Evolutionary conservation across 1,140 invertebrate species (phyloP).

Genomic region (Cyrtorhinus lividipennis): DNA sequence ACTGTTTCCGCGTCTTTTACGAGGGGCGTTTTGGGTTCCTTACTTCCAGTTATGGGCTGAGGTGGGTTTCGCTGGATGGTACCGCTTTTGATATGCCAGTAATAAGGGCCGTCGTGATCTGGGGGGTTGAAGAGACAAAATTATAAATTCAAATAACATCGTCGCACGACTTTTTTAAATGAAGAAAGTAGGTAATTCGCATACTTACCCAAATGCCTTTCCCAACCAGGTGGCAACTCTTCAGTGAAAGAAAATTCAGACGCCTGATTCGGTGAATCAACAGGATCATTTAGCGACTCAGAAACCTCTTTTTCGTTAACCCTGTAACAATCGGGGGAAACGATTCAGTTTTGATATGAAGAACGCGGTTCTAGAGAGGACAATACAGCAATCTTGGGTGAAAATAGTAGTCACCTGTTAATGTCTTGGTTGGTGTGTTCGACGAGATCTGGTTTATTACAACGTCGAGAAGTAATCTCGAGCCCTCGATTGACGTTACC

Average conservation of each 20-base stretch:
- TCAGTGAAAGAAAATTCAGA: constrained; percentile 25
- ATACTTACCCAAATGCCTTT: constrained; percentile 78
- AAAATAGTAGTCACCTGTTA: constrained; percentile 3
- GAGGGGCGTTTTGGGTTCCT: constrained; percentile 34
- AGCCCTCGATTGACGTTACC: constrained; percentile 24
- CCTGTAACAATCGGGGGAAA: too few species aligned
- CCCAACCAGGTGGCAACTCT: constrained; percentile 70
- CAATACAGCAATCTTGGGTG: background rate
- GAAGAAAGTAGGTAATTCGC: constrained; percentile 22
- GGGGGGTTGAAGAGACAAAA: constrained; percentile 25
- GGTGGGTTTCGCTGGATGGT: constrained; percentile 88
- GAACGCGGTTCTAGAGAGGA: too few species aligned
- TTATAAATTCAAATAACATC: background rate
- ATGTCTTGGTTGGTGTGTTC: constrained; percentile 22
- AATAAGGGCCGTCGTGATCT: constrained; percentile 89
- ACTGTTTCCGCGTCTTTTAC: constrained; percentile 44
- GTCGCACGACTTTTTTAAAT: constrained; percentile 7
- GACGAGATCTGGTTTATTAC: constrained; percentile 29
- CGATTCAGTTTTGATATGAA: too few species aligned
- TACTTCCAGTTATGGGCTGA: constrained; percentile 34
- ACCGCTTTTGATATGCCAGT: constrained; percentile 97
- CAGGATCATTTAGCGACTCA: too few species aligned
- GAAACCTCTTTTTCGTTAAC: constrained; percentile 9
- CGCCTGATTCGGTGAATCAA: constrained; percentile 2
- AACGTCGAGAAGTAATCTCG: constrained; percentile 18